Conservation (phyloP, 2,888 invertebrate species). For the Geophilus truncorum region DNA sequence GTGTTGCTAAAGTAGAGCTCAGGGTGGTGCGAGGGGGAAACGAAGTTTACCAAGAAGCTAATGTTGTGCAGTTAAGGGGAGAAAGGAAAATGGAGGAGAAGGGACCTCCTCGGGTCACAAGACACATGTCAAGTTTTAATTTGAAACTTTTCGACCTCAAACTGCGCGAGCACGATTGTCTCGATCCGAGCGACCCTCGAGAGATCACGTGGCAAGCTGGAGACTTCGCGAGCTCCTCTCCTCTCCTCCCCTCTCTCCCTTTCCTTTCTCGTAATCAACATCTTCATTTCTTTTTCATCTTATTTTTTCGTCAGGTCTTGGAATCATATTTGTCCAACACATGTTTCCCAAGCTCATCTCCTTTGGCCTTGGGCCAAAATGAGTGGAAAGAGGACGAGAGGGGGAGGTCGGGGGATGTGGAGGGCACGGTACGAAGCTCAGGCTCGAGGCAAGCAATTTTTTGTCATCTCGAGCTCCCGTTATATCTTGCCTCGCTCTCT, state of each 20-base stretch:
- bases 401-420: too few species aligned
- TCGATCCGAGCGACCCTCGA: background rate
- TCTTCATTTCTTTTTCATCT: constrained; percentile 10
- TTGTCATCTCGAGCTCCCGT: constrained; percentile 4
- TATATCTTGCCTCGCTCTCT: constrained; percentile 10
- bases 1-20: background rate
- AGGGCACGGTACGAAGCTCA: background rate
- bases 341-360: constrained; percentile 10
- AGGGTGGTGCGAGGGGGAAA: background rate
- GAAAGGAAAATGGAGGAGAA: too few species aligned
- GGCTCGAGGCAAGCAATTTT: background rate
- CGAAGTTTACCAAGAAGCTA: background rate
- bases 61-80: background rate
- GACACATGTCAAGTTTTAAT: constrained; percentile 4
- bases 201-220: background rate
- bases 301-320: background rate
- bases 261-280: background rate
- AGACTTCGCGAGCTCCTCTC: background rate
- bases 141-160: background rate
- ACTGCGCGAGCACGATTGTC: background rate
- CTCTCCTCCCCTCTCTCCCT: too few species aligned
- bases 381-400: background rate
- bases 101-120: background rate
- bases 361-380: constrained; percentile 10
- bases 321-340: constrained; percentile 10